A percentile compares a stretch with the other conserved stretches of the same genome.
phyloP scores from a whole-genome alignment of 2,113 vertebrate species.

The Ceyx cyanopectus region DNA sequence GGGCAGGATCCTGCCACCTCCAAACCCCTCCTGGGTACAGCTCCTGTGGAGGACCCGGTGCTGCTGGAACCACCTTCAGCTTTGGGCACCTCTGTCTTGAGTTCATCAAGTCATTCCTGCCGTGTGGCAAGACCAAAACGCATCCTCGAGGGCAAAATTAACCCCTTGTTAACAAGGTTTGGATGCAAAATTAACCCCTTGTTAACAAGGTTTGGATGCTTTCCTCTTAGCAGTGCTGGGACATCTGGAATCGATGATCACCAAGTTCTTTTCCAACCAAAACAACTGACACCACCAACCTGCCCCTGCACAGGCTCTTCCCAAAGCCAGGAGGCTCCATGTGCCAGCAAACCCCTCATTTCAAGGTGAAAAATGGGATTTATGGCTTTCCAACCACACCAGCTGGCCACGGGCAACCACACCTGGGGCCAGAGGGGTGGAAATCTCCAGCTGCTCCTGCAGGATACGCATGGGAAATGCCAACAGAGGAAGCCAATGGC shows the following conservation, averaged over 20 bases:
- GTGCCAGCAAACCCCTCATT: rapidly evolving
- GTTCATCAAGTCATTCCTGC: rapidly evolving
- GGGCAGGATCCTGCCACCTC: rapidly evolving
- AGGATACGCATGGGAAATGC: background rate
- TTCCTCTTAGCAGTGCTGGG: background rate
- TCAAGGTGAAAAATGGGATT: rapidly evolving
- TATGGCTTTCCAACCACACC: rapidly evolving
- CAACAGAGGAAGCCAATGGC: background rate
- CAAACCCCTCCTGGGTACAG: background rate
- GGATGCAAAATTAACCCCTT: rapidly evolving
- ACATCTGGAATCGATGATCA: background rate
- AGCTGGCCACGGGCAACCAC: background rate
- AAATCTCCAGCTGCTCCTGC: background rate
- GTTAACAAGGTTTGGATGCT: background rate
- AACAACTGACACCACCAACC: rapidly evolving
- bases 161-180: rapidly evolving
- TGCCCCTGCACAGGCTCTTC: rapidly evolving
- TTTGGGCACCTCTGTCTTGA: rapidly evolving
- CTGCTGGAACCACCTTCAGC: background rate
- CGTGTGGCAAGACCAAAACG: rapidly evolving
- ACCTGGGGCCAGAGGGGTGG: rapidly evolving
- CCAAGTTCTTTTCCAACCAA: background rate
- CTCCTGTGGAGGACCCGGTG: rapidly evolving
- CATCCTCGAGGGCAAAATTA: rapidly evolving
- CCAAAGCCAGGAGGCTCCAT: rapidly evolving